Conservation (phyloP, 2,797 vertebrate species). For the Pantherophis alleghaniensis region DNA sequence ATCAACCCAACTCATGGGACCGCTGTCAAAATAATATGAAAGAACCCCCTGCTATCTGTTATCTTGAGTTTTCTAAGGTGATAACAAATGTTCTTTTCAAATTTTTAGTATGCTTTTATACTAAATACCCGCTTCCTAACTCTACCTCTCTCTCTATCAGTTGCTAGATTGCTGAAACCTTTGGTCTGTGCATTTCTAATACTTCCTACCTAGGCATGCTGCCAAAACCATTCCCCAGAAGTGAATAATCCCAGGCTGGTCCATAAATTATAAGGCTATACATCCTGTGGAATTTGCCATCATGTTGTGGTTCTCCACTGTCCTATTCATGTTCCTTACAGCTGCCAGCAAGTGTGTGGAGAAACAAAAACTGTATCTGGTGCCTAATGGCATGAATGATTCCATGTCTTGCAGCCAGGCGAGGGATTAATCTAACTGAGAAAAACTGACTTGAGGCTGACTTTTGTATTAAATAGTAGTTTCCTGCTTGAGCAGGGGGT, state of each 20-base stretch:
- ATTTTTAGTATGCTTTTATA: not conserved
- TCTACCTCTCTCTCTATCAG: not conserved
- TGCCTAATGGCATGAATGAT: not conserved
- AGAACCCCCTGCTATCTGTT: not conserved
- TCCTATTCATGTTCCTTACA: not conserved
- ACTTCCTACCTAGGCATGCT: not conserved
- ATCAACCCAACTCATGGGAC: not conserved
- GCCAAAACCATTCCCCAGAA: not conserved
- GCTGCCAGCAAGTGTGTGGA: not conserved
- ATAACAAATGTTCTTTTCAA: not conserved
- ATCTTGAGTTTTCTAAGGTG: not conserved
- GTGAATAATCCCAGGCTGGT: not conserved
- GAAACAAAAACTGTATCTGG: not conserved
- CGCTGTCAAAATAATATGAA: not conserved
- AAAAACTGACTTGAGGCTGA: not conserved
- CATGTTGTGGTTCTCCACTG: too few species aligned
- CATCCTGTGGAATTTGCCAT: not conserved
- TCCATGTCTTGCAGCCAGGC: not conserved
- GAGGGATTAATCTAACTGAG: not conserved
- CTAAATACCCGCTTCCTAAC: not conserved
- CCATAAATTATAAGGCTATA: not conserved
- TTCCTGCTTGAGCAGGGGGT: not conserved
- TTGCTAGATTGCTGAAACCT: not conserved
- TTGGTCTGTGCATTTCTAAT: not conserved
- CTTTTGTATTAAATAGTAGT: not conserved